These are phyloP conservation scores for Nezara viridula DNA, from an alignment of 2,888 invertebrate genomes.

Conservation along the genomic window DNA sequence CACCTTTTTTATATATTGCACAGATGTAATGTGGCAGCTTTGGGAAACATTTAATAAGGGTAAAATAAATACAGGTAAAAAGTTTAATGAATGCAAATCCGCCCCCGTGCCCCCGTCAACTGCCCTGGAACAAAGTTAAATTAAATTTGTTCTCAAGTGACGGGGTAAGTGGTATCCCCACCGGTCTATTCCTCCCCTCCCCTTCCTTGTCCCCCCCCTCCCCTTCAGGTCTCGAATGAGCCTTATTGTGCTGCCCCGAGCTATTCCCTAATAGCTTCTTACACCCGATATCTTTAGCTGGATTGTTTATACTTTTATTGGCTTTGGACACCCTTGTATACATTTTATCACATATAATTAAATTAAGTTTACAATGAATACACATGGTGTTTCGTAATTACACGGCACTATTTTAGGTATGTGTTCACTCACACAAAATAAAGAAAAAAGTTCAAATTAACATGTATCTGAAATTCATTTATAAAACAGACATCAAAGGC, in stretches of 20 bases:
- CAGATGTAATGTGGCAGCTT: background rate
- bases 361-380: background rate
- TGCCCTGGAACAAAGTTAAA: background rate
- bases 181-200: background rate
- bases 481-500: too few relatives aligned
- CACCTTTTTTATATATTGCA: background rate
- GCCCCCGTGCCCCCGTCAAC: background rate
- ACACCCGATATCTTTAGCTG: background rate
- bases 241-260: background rate
- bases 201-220: too few relatives aligned
- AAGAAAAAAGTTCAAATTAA: too few relatives aligned
- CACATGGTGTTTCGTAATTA: too few relatives aligned
- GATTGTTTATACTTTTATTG: background rate
- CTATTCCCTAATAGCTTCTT: background rate
- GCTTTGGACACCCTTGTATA: background rate
- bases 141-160: constrained; percentile 26
- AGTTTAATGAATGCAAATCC: constrained; percentile 16
- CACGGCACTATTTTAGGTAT: too few relatives aligned
- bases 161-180: constrained; percentile 2
- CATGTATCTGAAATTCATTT: too few relatives aligned
- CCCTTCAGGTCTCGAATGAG: background rate
- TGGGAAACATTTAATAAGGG: constrained; percentile 12
- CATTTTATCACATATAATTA: background rate
- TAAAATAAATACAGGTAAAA: constrained; percentile 16
- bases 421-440: too few relatives aligned